phyloP scores from a whole-genome alignment of 2,888 invertebrate species.

The Phragmatobia fuliginosa region DNA sequence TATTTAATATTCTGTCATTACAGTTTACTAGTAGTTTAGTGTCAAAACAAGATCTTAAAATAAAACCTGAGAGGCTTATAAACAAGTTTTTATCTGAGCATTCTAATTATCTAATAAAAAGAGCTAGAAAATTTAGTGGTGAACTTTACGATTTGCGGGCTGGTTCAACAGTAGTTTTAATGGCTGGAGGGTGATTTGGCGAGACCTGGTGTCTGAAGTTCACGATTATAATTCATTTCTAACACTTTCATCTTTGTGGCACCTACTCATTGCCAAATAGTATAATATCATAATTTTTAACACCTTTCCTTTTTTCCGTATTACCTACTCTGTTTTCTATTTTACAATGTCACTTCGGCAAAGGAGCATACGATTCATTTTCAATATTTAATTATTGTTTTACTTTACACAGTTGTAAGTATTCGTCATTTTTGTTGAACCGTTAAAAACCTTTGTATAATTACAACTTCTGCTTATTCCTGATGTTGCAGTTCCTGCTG shows the following conservation, averaged over 20 bases:
- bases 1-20: not conserved
- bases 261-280: not conserved
- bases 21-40: not conserved
- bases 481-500: too few relatives aligned
- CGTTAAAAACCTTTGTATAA: not conserved
- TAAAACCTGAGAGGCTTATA: conserved; percentile 3
- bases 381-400: too few relatives aligned
- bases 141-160: conserved; percentile 25
- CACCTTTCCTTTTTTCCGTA: too few relatives aligned
- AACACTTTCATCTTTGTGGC: conserved; percentile 13
- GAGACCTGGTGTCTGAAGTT: conserved; percentile 17
- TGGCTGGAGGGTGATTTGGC: conserved; percentile 14
- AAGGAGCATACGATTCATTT: too few relatives aligned
- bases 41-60: conserved; percentile 12
- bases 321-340: not conserved
- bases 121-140: conserved; percentile 10
- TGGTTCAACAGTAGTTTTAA: conserved; percentile 32
- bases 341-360: not conserved
- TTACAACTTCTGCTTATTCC: not conserved
- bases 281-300: not conserved
- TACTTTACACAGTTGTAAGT: too few relatives aligned
- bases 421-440: not conserved
- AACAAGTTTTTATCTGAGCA: conserved; percentile 19
- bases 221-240: conserved; percentile 10
- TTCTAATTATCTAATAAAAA: conserved; percentile 23